Conservation (phyloP, 2,113 vertebrate genomes). For the Poeciliopsis prolifica region DNA sequence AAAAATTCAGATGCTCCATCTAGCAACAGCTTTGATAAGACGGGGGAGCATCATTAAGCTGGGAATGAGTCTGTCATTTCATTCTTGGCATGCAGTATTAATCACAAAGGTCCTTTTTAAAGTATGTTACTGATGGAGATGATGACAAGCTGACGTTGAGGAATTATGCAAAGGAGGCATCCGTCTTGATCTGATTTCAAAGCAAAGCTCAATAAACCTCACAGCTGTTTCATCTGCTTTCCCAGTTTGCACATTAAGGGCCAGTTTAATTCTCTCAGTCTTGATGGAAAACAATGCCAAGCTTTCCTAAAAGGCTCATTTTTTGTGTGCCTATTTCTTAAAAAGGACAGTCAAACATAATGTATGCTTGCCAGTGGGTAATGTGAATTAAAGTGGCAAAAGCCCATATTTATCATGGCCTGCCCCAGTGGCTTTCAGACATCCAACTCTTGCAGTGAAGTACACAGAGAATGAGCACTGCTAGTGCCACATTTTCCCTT, state of each 20-base stretch:
- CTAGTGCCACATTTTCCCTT: constrained; percentile 19
- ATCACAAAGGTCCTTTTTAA: constrained; percentile 87
- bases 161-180: constrained; percentile 86
- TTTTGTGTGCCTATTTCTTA: constrained; percentile 2
- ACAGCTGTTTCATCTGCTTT: constrained; percentile 83
- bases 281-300: constrained; percentile 58
- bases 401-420: constrained; percentile 19
- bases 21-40: constrained; percentile 86
- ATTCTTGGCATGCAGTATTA: constrained; percentile 89
- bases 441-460: constrained; percentile 23
- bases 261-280: constrained; percentile 65
- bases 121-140: constrained; percentile 87
- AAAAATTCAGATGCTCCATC: constrained; percentile 82
- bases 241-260: constrained; percentile 71
- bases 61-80: constrained; percentile 90
- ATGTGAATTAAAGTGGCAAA: constrained; percentile 43
- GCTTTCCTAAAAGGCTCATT: constrained; percentile 54
- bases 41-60: constrained; percentile 89
- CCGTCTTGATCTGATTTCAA: constrained; percentile 90
- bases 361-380: constrained; percentile 3
- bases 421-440: constrained; percentile 33
- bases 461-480: constrained; percentile 22
- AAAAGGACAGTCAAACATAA: constrained; percentile 21
- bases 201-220: constrained; percentile 86
- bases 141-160: constrained; percentile 91